Conservation (phyloP, 2,797 vertebrate species). For the Melanogrammus aeglefinus region DNA sequence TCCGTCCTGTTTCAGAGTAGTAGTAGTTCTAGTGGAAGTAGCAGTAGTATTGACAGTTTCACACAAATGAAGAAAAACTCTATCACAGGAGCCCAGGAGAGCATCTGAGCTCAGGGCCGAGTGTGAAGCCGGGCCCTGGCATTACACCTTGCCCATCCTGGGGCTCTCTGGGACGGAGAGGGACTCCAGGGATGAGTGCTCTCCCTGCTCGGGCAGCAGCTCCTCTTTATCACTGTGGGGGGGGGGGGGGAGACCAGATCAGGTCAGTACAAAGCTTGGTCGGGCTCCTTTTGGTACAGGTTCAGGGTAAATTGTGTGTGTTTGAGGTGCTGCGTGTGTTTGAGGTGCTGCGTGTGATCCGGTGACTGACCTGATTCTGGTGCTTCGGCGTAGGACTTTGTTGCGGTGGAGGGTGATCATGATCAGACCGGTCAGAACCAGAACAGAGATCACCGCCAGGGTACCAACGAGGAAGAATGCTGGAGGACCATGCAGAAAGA, state of each 20-base stretch:
- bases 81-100: background rate
- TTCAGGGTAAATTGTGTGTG: background rate
- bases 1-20: background rate
- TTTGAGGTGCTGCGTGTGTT: too few relatives aligned
- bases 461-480: conserved; percentile 68
- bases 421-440: conserved; percentile 60
- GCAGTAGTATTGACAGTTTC: background rate
- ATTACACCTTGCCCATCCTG: conserved; percentile 27
- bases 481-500: background rate
- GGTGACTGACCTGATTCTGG: conserved; percentile 39
- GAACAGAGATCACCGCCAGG: conserved; percentile 52
- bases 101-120: background rate
- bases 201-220: conserved; percentile 59
- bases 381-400: background rate
- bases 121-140: background rate
- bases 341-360: background rate
- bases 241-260: background rate
- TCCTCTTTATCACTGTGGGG: conserved; percentile 69
- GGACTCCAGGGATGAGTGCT: conserved; percentile 53
- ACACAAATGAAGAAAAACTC: background rate
- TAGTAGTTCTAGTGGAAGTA: background rate
- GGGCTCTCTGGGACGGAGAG: conserved; percentile 41
- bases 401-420: conserved; percentile 53
- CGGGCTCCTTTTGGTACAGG: background rate
- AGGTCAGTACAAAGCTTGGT: background rate